phyloP scores from a whole-genome alignment of 2,797 vertebrate genomes.

The Rhabdophis nuchalis region DNA sequence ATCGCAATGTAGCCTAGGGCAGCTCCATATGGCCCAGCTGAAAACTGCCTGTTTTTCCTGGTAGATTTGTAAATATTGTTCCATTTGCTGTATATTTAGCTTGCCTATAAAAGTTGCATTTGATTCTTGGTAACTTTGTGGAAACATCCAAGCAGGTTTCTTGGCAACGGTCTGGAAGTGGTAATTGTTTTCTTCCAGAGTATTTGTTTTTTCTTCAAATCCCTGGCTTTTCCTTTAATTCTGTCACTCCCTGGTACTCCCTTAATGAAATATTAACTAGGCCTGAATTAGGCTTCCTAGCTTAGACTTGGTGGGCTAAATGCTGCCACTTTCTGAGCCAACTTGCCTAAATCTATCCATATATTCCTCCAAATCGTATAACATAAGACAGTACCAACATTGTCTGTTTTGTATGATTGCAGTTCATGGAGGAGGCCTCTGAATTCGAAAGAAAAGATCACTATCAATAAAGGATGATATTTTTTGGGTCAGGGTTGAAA shows the following conservation, averaged over 20 bases:
- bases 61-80: conserved; percentile 40
- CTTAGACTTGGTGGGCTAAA: background rate
- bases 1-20: fast-evolving
- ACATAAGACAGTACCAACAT: background rate
- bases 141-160: background rate
- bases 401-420: background rate
- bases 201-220: background rate
- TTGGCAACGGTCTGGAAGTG: background rate
- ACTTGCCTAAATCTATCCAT: background rate
- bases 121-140: background rate
- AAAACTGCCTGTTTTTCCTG: conserved; percentile 22
- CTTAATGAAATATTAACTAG: background rate
- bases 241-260: background rate
- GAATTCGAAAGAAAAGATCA: background rate
- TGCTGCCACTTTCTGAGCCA: background rate
- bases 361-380: background rate
- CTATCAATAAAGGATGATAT: background rate
- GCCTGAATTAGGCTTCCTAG: background rate
- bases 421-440: background rate
- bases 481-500: background rate
- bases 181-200: background rate
- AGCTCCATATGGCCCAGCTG: background rate
- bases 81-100: conserved; percentile 19
- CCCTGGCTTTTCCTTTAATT: background rate
- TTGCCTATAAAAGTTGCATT: background rate